A percentile compares a stretch with the other conserved stretches of the same genome.
Conservation (phyloP, 2,113 vertebrate genomes). For the Mus pahari region DNA sequence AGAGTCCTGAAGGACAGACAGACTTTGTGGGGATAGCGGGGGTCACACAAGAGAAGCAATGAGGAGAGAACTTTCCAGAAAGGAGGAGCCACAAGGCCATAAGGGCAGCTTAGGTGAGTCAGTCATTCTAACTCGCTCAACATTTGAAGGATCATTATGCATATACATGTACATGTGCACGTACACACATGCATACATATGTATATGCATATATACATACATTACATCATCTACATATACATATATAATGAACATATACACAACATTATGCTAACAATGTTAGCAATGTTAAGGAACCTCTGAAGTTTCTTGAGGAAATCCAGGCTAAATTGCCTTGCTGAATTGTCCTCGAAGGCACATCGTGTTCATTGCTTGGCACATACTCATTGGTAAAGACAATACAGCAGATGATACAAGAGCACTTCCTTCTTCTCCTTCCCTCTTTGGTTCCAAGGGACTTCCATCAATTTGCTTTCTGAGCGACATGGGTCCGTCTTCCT, state of each 20-base stretch:
- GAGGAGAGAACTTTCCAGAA: not conserved
- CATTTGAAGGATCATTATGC: not conserved
- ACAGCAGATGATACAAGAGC: not conserved
- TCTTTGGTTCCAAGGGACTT: not conserved
- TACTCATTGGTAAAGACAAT: not conserved
- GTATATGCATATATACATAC: no score
- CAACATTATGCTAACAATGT: not conserved
- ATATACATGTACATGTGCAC: no score
- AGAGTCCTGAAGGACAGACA: not conserved
- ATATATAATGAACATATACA: not conserved
- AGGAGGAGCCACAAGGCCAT: not conserved
- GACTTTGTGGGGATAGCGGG: not conserved
- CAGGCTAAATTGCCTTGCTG: not conserved
- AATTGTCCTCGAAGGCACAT: not conserved
- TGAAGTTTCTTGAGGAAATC: not conserved
- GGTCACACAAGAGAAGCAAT: not conserved
- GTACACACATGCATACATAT: no score
- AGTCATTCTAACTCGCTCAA: not conserved
- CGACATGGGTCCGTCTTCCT: no score
- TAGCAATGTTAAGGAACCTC: not conserved
- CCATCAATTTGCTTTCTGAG: not conserved
- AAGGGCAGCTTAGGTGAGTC: not conserved
- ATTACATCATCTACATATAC: no score
- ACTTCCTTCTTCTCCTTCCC: not conserved
- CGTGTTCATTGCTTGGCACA: not conserved